A percentile compares a stretch with the other conserved stretches of the same genome.
Evolutionary conservation across 2,113 vertebrate genomes (phyloP).

Genomic region (Neopipo cinnamomea): DNA sequence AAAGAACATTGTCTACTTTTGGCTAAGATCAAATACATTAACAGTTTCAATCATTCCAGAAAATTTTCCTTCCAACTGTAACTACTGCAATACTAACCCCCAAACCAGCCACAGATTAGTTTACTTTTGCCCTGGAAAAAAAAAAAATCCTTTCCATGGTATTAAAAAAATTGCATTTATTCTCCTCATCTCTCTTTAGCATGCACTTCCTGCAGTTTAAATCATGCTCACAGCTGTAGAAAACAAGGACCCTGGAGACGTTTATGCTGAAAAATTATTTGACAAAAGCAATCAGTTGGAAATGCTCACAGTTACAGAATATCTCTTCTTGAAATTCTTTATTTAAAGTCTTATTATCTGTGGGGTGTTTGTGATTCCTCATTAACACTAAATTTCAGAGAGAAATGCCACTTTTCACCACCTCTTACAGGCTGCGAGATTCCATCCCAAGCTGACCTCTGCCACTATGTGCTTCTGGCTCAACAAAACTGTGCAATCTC

Average conservation of each 20-base stretch:
- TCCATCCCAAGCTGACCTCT: background rate
- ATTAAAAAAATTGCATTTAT: background rate
- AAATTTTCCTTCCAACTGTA: background rate
- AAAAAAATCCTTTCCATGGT: background rate
- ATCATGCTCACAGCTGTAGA: background rate
- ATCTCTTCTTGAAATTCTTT: background rate
- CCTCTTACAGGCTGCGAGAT: background rate
- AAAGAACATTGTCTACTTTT: conserved; percentile 27
- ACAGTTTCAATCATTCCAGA: background rate
- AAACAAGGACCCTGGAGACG: background rate
- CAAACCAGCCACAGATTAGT: background rate
- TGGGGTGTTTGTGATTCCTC: background rate
- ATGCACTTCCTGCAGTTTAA: background rate
- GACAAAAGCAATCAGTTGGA: background rate
- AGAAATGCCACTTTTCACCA: background rate
- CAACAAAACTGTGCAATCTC: background rate
- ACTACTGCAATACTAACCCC: background rate
- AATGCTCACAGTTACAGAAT: background rate
- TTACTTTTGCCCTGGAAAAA: background rate
- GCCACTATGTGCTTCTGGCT: background rate
- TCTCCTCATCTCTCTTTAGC: background rate
- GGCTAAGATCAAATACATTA: background rate
- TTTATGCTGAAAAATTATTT: background rate
- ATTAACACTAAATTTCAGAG: background rate
- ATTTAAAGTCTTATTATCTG: background rate